These are phyloP conservation scores for Anolis carolinensis DNA, from an alignment of 2,113 vertebrate genomes.

Conservation along the genomic window DNA sequence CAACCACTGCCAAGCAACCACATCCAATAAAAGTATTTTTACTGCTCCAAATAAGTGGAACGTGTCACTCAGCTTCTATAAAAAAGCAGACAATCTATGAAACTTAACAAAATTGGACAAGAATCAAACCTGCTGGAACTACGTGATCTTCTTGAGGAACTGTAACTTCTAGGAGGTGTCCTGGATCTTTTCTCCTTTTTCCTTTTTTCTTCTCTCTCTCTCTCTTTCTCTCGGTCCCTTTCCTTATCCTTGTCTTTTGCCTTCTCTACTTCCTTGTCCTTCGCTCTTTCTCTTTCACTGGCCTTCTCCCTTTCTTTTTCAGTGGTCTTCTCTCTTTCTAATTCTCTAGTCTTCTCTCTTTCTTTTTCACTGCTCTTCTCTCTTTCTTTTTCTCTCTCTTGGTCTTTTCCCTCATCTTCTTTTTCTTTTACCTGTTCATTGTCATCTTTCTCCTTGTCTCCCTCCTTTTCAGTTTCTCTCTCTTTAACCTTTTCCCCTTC, in stretches of 20 bases:
- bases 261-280: constrained; percentile 60
- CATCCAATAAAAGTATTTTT: background rate
- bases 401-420: constrained; percentile 57
- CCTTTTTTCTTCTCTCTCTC: constrained; percentile 67
- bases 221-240: constrained; percentile 60
- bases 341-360: constrained; percentile 50
- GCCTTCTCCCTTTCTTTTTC: constrained; percentile 69
- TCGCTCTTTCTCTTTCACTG: constrained; percentile 50
- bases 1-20: background rate
- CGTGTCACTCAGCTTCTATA: background rate
- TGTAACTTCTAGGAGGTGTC: constrained; percentile 81
- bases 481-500: constrained; percentile 57
- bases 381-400: constrained; percentile 58
- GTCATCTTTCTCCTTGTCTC: background rate
- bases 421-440: background rate
- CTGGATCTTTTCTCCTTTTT: constrained; percentile 79
- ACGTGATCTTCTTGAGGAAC: constrained; percentile 78
- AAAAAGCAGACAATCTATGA: background rate
- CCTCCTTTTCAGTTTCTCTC: constrained; percentile 10
- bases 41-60: too few species aligned
- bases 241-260: constrained; percentile 56
- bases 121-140: constrained; percentile 83
- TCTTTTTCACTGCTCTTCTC: constrained; percentile 47
- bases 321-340: constrained; percentile 42
- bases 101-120: background rate